Evolutionary conservation across 2,888 invertebrate genomes (phyloP).

Genomic region (Unio pictorum): DNA sequence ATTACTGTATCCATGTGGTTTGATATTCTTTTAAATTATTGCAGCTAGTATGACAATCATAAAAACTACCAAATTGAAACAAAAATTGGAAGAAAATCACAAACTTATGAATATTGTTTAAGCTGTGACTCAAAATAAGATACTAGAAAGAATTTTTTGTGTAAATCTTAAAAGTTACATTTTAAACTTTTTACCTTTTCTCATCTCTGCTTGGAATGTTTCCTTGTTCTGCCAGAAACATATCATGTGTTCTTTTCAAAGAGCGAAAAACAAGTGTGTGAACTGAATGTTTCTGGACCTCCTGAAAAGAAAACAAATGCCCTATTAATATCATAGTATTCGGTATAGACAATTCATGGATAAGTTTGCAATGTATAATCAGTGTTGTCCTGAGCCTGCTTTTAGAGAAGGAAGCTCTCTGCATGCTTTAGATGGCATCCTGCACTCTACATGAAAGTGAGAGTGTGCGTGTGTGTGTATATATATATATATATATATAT

Average conservation of each 20-base stretch:
- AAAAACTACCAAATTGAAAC: background rate
- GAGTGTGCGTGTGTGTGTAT: no score
- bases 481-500: no score
- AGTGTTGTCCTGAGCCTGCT: no score
- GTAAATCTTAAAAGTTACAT: background rate
- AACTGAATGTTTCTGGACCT: slow-evolving; percentile 94
- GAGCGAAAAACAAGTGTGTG: slow-evolving; percentile 97
- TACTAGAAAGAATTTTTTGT: background rate
- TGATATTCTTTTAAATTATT: background rate
- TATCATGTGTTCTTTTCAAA: slow-evolving; percentile 96
- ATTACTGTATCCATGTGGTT: no score
- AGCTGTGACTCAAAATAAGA: background rate
- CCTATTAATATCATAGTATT: no score
- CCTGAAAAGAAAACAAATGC: slow-evolving; percentile 43
- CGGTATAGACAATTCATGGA: no score
- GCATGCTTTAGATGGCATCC: no score
- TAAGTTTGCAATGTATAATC: no score
- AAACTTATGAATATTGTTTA: background rate
- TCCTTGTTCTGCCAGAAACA: slow-evolving; percentile 94
- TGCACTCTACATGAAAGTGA: no score
- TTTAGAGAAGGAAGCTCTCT: no score
- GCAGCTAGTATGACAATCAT: no score
- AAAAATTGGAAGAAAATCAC: background rate
- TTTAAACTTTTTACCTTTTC: slow-evolving; percentile 77
- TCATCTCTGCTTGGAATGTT: slow-evolving; percentile 87